Percentiles rank a stretch among this genome's conserved stretches.
Conservation (phyloP, 1,140 invertebrate genomes). For the Anastatus disparis region DNA sequence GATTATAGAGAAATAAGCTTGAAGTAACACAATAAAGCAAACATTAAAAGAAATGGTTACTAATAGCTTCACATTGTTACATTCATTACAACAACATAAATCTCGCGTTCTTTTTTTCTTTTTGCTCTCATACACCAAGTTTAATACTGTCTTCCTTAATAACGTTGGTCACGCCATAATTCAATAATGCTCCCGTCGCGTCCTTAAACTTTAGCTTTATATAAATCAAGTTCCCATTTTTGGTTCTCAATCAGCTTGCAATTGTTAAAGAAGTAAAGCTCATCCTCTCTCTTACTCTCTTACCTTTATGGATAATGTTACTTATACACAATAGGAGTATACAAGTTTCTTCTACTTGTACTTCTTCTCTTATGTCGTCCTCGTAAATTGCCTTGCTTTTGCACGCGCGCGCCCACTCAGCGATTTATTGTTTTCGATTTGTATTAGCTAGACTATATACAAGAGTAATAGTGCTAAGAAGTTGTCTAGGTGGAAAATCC, state of each 20-base stretch:
- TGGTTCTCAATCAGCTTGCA: slow-evolving; percentile 17
- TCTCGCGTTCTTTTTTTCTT: neutral
- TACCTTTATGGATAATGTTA: slow-evolving; percentile 8
- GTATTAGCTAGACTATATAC: too few relatives aligned
- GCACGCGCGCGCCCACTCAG: neutral
- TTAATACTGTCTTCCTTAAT: neutral
- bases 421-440: slow-evolving; percentile 38
- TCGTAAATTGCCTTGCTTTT: slow-evolving; percentile 5
- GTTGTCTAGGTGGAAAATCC: neutral
- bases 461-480: too few relatives aligned
- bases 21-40: too few relatives aligned
- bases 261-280: slow-evolving; percentile 9
- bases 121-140: too few relatives aligned
- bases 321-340: too few relatives aligned
- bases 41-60: neutral
- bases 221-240: slow-evolving; percentile 12
- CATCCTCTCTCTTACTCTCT: neutral
- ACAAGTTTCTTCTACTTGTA: too few relatives aligned
- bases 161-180: slow-evolving; percentile 14
- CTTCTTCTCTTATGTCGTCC: neutral
- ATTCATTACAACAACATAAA: neutral
- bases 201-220: too few relatives aligned
- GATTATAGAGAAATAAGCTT: too few relatives aligned
- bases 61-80: neutral
- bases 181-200: neutral